These are phyloP conservation scores for Wasmannia auropunctata DNA, from an alignment of 1,140 invertebrate genomes.

Conservation along the genomic window DNA sequence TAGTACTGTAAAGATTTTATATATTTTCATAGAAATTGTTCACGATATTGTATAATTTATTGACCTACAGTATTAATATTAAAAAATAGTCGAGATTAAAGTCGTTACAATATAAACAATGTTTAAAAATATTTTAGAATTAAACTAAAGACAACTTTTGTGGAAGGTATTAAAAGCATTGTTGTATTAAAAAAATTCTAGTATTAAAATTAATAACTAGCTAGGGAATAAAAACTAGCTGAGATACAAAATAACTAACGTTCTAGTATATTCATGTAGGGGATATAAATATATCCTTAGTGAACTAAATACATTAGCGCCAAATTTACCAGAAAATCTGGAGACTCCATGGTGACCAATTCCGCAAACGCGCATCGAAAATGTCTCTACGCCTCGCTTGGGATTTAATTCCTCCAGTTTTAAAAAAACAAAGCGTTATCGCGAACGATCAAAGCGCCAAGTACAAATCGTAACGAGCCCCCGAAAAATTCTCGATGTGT, in stretches of 20 bases:
- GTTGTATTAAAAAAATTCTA: background rate
- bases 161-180: too few relatives aligned
- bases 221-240: background rate
- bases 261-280: background rate
- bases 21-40: constrained; percentile 39
- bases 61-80: background rate
- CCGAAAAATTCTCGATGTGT: background rate
- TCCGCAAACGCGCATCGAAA: background rate
- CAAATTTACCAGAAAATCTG: background rate
- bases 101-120: background rate
- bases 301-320: background rate
- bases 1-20: constrained; percentile 62
- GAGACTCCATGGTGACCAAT: background rate
- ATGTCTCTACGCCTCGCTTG: background rate
- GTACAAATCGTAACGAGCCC: background rate
- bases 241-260: background rate
- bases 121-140: background rate
- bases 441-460: background rate
- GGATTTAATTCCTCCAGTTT: background rate
- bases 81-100: background rate
- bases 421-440: background rate
- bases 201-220: background rate
- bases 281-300: background rate
- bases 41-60: background rate
- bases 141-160: background rate